Percentiles rank a stretch among this genome's conserved stretches.
phyloP scores from a whole-genome alignment of 2,888 invertebrate genomes.

The Phasia obesa region DNA sequence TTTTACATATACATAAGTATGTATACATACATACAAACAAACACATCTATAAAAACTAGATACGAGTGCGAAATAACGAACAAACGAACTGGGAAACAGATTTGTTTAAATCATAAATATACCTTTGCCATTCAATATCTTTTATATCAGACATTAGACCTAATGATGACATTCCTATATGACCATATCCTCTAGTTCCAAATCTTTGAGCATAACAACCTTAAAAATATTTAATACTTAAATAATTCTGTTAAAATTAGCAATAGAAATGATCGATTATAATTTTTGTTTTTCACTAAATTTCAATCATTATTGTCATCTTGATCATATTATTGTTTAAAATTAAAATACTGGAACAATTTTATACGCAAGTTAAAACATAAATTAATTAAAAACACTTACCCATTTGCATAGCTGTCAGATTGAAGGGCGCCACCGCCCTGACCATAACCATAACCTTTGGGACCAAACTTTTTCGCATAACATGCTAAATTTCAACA shows the following conservation, averaged over 20 bases:
- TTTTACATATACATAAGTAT: too few species aligned
- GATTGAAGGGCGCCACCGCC: conserved; percentile 97
- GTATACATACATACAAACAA: too few species aligned
- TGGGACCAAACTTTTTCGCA: conserved; percentile 98
- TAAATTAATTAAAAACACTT: conserved; percentile 51
- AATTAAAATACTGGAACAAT: not conserved
- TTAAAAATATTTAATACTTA: conserved; percentile 79
- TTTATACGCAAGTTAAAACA: not conserved
- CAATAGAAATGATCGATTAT: not conserved
- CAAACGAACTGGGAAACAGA: not conserved
- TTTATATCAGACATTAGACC: conserved; percentile 93
- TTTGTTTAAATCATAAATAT: conserved; percentile 74
- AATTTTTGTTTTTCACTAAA: too few species aligned
- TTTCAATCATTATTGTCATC: not conserved
- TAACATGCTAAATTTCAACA: conserved; percentile 89
- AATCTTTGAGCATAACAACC: conserved; percentile 98
- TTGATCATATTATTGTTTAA: not conserved
- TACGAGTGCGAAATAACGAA: not conserved
- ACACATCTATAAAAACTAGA: too few species aligned
- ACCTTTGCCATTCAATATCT: conserved; percentile 90
- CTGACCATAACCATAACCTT: conserved; percentile 98
- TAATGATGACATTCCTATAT: conserved; percentile 92
- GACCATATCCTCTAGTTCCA: conserved; percentile 97
- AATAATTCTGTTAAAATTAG: not conserved
- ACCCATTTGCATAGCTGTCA: conserved; percentile 90